These are phyloP conservation scores for Drosophila prolongata DNA, from an alignment of 2,888 invertebrate species.

Conservation along the genomic window DNA sequence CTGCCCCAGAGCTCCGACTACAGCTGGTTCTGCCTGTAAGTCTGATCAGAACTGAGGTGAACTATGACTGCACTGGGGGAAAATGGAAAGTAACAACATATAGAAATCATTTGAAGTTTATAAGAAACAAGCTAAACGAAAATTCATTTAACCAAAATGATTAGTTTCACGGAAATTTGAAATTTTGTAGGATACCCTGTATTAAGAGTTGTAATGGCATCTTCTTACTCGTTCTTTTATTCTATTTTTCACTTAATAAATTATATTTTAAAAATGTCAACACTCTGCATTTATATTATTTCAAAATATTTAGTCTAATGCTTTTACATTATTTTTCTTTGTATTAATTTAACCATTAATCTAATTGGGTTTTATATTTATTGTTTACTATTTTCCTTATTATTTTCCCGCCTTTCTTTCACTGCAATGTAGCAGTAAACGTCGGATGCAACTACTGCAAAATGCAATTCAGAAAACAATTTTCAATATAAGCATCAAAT, in stretches of 20 bases:
- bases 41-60: conserved; percentile 38
- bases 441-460: conserved; percentile 74
- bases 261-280: no score
- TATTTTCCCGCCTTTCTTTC: conserved; percentile 7
- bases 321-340: no score
- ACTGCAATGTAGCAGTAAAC: conserved; percentile 42
- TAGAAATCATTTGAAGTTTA: not conserved
- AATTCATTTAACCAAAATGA: no score
- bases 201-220: no score
- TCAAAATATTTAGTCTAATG: no score
- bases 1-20: conserved; percentile 48
- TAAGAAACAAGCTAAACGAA: no score
- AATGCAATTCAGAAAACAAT: conserved; percentile 75
- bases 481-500: conserved; percentile 82
- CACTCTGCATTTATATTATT: no score
- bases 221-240: no score
- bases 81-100: not conserved
- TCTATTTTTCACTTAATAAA: no score
- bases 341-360: no score
- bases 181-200: no score
- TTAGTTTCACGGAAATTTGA: no score
- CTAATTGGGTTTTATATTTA: rapidly evolving
- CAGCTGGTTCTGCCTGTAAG: conserved; percentile 66
- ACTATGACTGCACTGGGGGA: conserved; percentile 25
- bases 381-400: not conserved